A percentile compares a stretch with the other conserved stretches of the same genome.
Evolutionary conservation across 2,888 invertebrate species (phyloP).

Genomic region (Anaspis maculata): DNA sequence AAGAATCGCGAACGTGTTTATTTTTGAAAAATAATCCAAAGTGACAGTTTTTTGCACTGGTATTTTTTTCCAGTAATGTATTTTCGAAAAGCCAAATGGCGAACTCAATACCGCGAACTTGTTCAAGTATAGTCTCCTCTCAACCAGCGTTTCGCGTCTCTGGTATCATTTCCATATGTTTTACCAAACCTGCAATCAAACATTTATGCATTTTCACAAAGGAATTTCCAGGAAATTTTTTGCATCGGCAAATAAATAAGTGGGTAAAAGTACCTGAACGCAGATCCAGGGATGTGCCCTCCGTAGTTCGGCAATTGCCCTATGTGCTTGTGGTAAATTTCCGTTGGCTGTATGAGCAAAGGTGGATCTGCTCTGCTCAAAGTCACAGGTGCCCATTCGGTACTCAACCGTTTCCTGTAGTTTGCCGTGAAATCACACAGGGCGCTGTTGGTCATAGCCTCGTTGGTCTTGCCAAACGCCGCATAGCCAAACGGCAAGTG

Average conservation of each 20-base stretch:
- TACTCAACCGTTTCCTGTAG: conserved; percentile 61
- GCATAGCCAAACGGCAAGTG: conserved; percentile 59
- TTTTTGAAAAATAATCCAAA: no score
- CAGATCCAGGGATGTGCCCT: conserved; percentile 68
- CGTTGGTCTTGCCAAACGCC: conserved; percentile 55
- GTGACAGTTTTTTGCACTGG: no score
- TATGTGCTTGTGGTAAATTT: conserved; percentile 65
- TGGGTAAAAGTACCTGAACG: conserved; percentile 54
- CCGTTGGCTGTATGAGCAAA: conserved; percentile 44
- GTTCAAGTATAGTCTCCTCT: conserved; percentile 50
- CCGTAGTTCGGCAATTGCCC: conserved; percentile 70
- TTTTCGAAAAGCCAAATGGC: no score
- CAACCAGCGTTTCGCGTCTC: conserved; percentile 66
- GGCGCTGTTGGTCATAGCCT: conserved; percentile 60
- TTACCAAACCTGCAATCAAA: conserved; percentile 57
- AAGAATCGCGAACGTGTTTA: conserved; percentile 29
- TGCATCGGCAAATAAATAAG: background rate
- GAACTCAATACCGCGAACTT: no score
- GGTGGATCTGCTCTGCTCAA: conserved; percentile 47
- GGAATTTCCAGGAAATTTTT: no score
- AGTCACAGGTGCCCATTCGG: conserved; percentile 66
- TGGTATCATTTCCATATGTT: conserved; percentile 65
- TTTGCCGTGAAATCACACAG: conserved; percentile 68
- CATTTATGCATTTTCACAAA: no score
- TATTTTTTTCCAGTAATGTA: no score